phyloP scores from a whole-genome alignment of 2,113 vertebrate species.

The Sebastes schlegelii region DNA sequence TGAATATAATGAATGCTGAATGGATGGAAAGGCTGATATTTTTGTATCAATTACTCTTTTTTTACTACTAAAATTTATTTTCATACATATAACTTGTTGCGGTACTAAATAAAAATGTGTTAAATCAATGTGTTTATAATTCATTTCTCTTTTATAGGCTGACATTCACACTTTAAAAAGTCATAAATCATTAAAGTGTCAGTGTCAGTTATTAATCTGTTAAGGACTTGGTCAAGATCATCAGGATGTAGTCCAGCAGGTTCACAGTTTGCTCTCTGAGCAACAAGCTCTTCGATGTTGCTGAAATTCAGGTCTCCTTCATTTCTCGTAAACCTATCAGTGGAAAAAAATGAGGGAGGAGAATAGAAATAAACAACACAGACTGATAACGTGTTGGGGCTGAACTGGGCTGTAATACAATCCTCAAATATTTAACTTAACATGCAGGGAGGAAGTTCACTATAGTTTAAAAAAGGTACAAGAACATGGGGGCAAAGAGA shows the following conservation, averaged over 20 bases:
- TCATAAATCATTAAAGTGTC: neutral
- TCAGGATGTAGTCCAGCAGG: neutral
- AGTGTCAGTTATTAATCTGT: neutral
- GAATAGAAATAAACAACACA: neutral
- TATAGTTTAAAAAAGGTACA: too few relatives aligned
- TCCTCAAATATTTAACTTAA: neutral
- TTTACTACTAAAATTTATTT: constrained; percentile 63
- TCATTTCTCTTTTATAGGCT: neutral
- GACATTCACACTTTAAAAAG: too few relatives aligned
- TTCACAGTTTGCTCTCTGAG: neutral
- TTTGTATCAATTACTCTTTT: constrained; percentile 40
- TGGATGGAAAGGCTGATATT: constrained; percentile 41
- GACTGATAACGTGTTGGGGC: constrained; percentile 10
- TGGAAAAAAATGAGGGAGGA: constrained; percentile 8
- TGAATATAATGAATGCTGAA: constrained; percentile 29
- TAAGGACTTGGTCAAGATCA: neutral
- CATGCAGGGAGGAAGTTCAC: too few relatives aligned
- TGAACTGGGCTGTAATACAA: constrained; percentile 9
- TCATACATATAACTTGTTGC: constrained; percentile 48
- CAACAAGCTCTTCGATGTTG: neutral
- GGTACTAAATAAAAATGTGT: constrained; percentile 49
- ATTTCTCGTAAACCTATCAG: neutral
- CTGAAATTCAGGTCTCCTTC: neutral
- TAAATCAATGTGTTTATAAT: neutral
- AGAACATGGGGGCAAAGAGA: too few relatives aligned